These are phyloP conservation scores for Echinometra lucunter DNA, from an alignment of 53 echinoderm and acorn worm species.

Conservation along the genomic window DNA sequence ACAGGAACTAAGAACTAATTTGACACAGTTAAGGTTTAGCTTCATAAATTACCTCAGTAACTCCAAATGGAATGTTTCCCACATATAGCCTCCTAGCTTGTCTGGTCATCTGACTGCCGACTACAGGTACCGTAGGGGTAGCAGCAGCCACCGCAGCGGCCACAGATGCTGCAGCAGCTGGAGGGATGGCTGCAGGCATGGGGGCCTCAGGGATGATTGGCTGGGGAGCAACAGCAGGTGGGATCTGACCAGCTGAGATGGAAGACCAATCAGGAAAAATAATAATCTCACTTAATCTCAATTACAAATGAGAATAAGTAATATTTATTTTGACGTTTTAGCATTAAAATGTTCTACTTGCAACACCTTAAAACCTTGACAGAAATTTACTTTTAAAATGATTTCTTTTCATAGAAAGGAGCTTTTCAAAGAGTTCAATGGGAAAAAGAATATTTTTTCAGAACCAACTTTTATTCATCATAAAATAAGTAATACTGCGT, in stretches of 20 bases:
- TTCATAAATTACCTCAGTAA: conserved; percentile 87
- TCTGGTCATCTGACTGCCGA: conserved; percentile 99
- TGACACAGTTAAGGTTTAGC: no score
- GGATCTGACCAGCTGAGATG: conserved; percentile 75
- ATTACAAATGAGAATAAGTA: no score
- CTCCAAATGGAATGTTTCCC: conserved; percentile 99
- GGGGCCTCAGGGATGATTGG: conserved; percentile 69
- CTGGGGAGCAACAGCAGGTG: conserved; percentile 61
- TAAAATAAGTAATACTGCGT: no score
- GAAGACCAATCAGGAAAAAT: not conserved
- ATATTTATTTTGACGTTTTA: no score
- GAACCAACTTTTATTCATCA: no score
- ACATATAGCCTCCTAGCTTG: conserved; percentile 96
- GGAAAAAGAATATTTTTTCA: no score
- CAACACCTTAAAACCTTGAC: no score
- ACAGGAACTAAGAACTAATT: no score
- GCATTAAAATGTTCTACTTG: no score
- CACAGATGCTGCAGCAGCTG: conserved; percentile 64
- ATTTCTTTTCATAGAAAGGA: no score
- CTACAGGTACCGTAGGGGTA: conserved; percentile 87
- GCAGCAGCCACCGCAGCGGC: conserved; percentile 72
- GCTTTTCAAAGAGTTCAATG: no score
- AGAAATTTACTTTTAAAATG: no score
- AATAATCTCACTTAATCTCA: not conserved
- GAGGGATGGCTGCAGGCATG: conserved; percentile 63